phyloP scores from a whole-genome alignment of 92 coral and sea anemone genomes.

The Porites cylindrica region DNA sequence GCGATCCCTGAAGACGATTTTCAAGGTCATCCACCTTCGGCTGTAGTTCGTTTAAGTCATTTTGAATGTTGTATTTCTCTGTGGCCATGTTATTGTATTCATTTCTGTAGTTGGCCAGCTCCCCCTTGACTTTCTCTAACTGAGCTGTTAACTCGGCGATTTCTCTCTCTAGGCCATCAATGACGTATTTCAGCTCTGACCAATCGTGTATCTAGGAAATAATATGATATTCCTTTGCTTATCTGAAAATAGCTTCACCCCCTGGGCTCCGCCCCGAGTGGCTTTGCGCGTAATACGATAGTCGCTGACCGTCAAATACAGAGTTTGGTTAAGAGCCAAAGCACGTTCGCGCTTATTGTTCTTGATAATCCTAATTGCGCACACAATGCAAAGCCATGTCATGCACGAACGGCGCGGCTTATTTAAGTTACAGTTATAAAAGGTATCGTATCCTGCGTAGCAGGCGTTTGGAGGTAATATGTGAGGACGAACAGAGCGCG shows the following conservation, averaged over 20 bases:
- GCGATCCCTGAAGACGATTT: slow-evolving; percentile 66
- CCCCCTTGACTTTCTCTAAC: slow-evolving; percentile 85
- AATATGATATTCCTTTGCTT: neutral
- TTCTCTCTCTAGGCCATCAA: slow-evolving; percentile 89
- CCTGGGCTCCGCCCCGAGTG: too few relatives aligned
- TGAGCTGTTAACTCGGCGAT: slow-evolving; percentile 73
- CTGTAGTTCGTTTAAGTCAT: slow-evolving; percentile 67
- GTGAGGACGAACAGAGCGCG: too few relatives aligned
- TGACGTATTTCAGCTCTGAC: slow-evolving; percentile 94
- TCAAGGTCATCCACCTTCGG: slow-evolving; percentile 81
- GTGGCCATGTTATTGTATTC: slow-evolving; percentile 79
- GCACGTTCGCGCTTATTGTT: too few relatives aligned
- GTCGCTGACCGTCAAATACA: too few relatives aligned
- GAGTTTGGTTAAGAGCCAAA: too few relatives aligned
- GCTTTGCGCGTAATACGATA: too few relatives aligned
- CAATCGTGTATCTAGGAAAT: slow-evolving; percentile 71
- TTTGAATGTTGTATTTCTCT: slow-evolving; percentile 82
- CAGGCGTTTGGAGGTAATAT: too few relatives aligned
- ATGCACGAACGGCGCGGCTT: too few relatives aligned
- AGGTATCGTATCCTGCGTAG: too few relatives aligned
- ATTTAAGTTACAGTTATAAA: too few relatives aligned
- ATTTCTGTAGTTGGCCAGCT: slow-evolving; percentile 71
- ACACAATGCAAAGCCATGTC: too few relatives aligned
- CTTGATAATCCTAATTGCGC: too few relatives aligned
- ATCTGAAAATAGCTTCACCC: neutral